Base-by-base conservation (phyloP, 2,888 invertebrate genomes). In the Sarcophaga rosellei region DNA sequence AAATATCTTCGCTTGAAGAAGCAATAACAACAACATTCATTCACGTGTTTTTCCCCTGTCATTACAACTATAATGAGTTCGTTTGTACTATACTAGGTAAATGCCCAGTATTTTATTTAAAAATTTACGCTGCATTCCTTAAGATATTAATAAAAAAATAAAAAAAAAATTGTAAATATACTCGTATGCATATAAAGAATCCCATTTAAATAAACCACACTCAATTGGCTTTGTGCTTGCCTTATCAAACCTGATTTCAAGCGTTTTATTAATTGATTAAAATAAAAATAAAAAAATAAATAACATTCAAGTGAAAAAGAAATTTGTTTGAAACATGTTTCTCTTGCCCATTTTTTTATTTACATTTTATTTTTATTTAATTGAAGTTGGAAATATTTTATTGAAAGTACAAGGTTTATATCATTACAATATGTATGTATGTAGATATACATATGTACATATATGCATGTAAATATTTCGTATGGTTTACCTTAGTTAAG, bases 251-350 rank as follows among this genome's bases (percentile, higher is more conserved):
- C 72, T 77, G 72, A 72, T 65, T 82, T 82, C 47, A 73, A 61
- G 70, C 81, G 63, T 82, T 76, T 65, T 61, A 77, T 82, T 82
- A 77, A 61, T 72, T 82, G 25, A 82, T 78, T 70, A 70, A 6
- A 78, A 47, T 23, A 61, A 78, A 20, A 45, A 62, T 2, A 25
- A 35, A 35, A 35, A 59, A 65, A 11, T 47, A 25, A 59, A 69
- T 25, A 62, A 47, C 62, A 53, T 35, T 35, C 35, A 35, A 8
- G 57, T 63, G 57, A 20, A 69, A 81, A 81, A 69, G 70, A 82
- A 81, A 76, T 76, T 35, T 77, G 47, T 82, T 82, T 72, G 53
- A 35, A 82, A 66, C 35, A 77, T 70, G 70, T 76, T 76, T 35
- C 75, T 76, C 69, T 81, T 70, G 81, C 23, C 63, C 44, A 44